These are phyloP conservation scores for Acleris emargana DNA, from an alignment of 2,888 invertebrate species.

Conservation along the genomic window DNA sequence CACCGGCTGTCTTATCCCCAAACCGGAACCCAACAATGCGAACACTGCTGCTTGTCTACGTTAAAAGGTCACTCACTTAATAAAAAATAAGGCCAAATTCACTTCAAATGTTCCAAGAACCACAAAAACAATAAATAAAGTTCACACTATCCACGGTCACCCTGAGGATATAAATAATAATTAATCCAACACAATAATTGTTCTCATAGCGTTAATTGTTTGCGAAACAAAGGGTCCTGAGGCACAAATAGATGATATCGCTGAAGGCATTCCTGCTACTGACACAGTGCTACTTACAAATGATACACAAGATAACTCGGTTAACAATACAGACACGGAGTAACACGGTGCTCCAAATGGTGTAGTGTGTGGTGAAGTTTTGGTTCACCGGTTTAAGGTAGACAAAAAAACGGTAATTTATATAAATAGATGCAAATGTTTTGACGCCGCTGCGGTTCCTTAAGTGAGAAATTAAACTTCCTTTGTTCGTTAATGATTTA, in stretches of 20 bases:
- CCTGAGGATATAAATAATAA: conserved; percentile 53
- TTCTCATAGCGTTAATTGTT: conserved; percentile 53
- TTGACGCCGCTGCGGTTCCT: conserved; percentile 29
- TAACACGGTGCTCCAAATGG: conserved; percentile 1
- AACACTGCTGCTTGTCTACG: too few relatives aligned
- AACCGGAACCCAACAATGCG: too few relatives aligned
- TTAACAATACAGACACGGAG: conserved; percentile 25
- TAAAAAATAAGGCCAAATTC: neutral
- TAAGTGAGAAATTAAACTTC: conserved; percentile 34
- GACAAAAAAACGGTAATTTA: conserved; percentile 31
- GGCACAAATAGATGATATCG: conserved; percentile 46
- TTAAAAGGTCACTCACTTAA: neutral
- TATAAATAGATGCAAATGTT: conserved; percentile 46
- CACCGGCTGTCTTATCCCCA: too few relatives aligned
- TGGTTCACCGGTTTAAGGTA: conserved; percentile 37
- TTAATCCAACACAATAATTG: conserved; percentile 57
- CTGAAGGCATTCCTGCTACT: conserved; percentile 20
- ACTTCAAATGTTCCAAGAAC: neutral
- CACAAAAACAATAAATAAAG: conserved; percentile 29
- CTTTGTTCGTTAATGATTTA: conserved; percentile 36
- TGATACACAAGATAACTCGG: conserved; percentile 1
- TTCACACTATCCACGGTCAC: conserved; percentile 29
- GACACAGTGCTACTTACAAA: conserved; percentile 33
- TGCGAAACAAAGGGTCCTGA: conserved; percentile 58
- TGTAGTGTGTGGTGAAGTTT: conserved; percentile 21